phyloP scores from a whole-genome alignment of 1,140 invertebrate species.

The Rhopalosiphum maidis region DNA sequence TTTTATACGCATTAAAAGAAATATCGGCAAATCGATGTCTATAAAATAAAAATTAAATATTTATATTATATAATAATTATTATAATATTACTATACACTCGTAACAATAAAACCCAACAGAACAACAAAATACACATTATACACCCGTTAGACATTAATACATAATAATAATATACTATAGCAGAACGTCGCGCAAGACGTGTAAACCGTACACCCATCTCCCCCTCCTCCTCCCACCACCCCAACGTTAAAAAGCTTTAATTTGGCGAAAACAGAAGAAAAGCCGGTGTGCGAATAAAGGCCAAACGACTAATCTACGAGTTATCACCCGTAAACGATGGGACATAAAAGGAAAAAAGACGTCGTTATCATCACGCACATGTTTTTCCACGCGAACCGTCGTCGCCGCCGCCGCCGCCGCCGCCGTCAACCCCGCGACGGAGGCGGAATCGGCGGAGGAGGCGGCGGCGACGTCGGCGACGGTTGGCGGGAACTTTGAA shows the following conservation, averaged over 20 bases:
- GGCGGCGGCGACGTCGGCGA: neutral
- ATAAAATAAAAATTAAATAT: neutral
- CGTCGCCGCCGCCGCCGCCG: neutral
- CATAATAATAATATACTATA: too few relatives aligned
- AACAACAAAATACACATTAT: neutral
- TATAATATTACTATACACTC: neutral
- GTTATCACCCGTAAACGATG: neutral
- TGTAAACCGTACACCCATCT: neutral
- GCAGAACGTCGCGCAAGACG: neutral
- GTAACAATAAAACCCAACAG: neutral
- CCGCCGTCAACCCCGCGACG: neutral
- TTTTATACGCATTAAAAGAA: constrained; percentile 55
- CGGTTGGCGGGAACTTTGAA: constrained; percentile 52
- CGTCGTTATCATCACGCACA: neutral
- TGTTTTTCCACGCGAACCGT: neutral
- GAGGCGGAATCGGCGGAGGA: neutral
- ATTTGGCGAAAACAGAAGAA: neutral
- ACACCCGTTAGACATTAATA: neutral
- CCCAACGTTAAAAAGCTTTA: neutral
- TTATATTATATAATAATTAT: neutral
- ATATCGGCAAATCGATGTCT: neutral
- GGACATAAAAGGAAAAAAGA: neutral
- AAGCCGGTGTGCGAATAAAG: neutral
- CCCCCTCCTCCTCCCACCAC: too few relatives aligned
- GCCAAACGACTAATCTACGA: neutral